Evolutionary conservation across 1,140 invertebrate genomes (phyloP), one percentile per base, ranked within the genome.

Genomic region (Probaryconus sp.): DNA sequence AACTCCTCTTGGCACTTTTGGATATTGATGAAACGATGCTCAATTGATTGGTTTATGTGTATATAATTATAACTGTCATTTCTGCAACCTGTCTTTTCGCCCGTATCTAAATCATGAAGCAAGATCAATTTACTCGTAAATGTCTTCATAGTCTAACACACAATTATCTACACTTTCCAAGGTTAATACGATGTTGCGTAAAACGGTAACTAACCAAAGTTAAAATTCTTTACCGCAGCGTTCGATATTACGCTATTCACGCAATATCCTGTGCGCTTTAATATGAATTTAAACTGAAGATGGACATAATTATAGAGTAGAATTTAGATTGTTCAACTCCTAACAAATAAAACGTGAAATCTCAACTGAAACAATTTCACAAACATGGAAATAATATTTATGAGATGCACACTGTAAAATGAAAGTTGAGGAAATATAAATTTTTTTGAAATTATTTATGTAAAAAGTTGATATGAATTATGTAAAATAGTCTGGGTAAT

Each of bases 161-260:
- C 63, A 63, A 70, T 70, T 70, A 70, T 70, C 56, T 56, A 70
- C 67, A 70, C 67, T 70, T 70, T 70, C 67, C 67, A 70, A 70
- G 67, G 67, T 70, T 70, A 70, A 70, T 37, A 35, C 67, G 40
- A 33, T 11, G 42, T 70, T 70, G 42, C 67, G 56, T 48, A 45
- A 55, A 69, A 69, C 5, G 65, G 65, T 69, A 61, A 56, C 67
- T 48, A 63, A 30, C 56, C 67, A 45, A 53, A 31, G 56, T 17
- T 18, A 26, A 7, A 47, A 51, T 69, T 69, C 65, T 38, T 58
- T 43, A 26, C n/a, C 17, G 38, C 35, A 55, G 55, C 42, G n/a
- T 70, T 70, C 56, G 50, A 40, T 40, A 63, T 70, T 70, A 56
- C 56, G 50, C 60, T 70, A 48, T 55, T 37, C 56, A 24, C 50